Base-by-base conservation (phyloP, 2,113 vertebrate genomes). In the Phaetusa simplex region DNA sequence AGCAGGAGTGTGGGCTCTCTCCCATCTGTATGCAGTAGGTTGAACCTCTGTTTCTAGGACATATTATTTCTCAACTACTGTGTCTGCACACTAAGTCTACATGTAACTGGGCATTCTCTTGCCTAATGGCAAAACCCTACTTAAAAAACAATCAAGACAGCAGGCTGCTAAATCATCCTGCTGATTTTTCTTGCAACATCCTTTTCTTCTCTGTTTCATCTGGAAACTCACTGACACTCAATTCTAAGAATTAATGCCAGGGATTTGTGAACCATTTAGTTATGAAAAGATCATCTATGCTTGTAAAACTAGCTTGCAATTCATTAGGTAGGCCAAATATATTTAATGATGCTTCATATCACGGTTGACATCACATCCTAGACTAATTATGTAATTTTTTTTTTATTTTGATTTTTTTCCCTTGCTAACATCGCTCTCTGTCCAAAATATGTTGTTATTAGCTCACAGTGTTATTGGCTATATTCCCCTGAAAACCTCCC, bases 41-140 rank as follows among this genome's bases (percentile, higher is more conserved):
- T 66, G 80, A 88, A 58, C 42, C 59, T 95, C 49, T 80, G 26
- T 62, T 86, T 86, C 72, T 45, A 50, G 50, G 50, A 40, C 0
- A 0, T 79, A 17, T 12, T 86, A 53, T 89, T 96, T 94, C 89
- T 82, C 89, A 94, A 67, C 17, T 38, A 9, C 36, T 5, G 67
- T 70, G 50, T 58, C 90, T 86, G 86, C 77, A 42, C 30, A 17
- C 40, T 18, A 26, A 50, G 77, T 70, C 38, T 71, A 7, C 65
- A 5, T 65, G 32, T 64, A 84, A 47, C 21, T 56, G 65, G 69
- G 87, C 70, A 96, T 93, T 89, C 70, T 94, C 84, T 96, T 1
- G 8, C 84, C 95, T 94, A 91, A 82, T 94, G 95, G 91, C 94
- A 96, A 91, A 95, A 94, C 55, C 56, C 67, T 65, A 50, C 90